Percentiles rank a stretch among this genome's conserved stretches.
Conservation (phyloP, 2,113 vertebrate species). For the Spheniscus mendiculus region DNA sequence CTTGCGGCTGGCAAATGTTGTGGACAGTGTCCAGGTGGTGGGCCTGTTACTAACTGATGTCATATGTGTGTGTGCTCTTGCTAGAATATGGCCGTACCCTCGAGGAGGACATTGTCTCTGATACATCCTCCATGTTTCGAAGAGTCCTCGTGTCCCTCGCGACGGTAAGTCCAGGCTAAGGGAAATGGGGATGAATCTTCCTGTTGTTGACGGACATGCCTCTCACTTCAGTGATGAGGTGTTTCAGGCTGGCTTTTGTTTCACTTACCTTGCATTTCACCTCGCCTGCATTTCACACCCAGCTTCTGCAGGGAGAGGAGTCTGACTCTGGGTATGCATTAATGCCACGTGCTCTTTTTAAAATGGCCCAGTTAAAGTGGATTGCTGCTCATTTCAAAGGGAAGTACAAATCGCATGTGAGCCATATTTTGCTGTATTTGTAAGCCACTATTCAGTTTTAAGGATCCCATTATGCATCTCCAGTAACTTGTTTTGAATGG, state of each 20-base stretch:
- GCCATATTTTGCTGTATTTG: background rate
- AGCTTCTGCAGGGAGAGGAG: background rate
- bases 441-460: background rate
- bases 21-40: background rate
- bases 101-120: conserved; percentile 87
- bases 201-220: background rate
- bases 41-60: background rate
- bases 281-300: background rate
- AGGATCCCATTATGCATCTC: background rate
- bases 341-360: background rate
- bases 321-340: background rate
- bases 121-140: conserved; percentile 92
- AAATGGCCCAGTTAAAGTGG: background rate
- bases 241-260: background rate
- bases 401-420: background rate
- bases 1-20: background rate
- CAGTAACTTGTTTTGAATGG: background rate
- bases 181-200: background rate
- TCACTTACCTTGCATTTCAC: background rate
- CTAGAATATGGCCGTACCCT: conserved; percentile 81
- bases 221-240: background rate
- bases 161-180: conserved; percentile 73
- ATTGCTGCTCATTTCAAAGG: background rate
- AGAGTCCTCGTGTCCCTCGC: conserved; percentile 92
- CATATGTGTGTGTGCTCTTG: background rate